Base-by-base conservation (phyloP, 2,797 vertebrate species). In the Eulemur albifrons region DNA sequence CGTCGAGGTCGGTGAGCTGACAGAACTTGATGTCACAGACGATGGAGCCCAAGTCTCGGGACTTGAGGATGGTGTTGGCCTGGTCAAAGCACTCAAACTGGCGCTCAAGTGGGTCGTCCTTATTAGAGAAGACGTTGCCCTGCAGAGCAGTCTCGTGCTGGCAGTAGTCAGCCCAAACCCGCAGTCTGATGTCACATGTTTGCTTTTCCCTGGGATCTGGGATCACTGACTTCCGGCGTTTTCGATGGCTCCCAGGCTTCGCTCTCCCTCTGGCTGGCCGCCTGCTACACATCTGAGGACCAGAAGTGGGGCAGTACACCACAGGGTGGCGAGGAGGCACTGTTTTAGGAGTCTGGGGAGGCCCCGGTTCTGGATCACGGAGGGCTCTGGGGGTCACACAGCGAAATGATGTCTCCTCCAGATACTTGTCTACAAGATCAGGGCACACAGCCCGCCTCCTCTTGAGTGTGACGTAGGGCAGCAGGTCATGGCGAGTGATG, bases 21-120 rank as follows among this genome's bases (percentile, higher is more conserved):
- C 99, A 99, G 98, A 99, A 99, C 94, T 99, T 99, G 98, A 99
- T 99, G 99, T 99, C 99, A 88, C 99, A 99, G 98, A 99, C 99
- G 98, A 99, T 99, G 98, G 99, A 99, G 97, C 99, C 99, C 97
- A 99, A 97, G 98, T 99, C 99, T 91, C 99, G 98, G 12, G 99
- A 99, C 84, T 99, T 99, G 52, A 99, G 98, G 98, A 99, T 99
- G 96, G 99, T 99, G 98, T 99, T 99, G 98, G 99, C 99, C 98
- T 99, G 99, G 99, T 99, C 99, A 98, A 99, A 99, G 84, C 99
- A 99, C 97, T 99, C 99, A 63, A 99, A 99, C 97, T 99, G 99
- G 5, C 99, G 99, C 98, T 99, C 99, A 88, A 99, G 98, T 0
- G 99, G 99, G 97, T 99, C 99, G 98, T 99, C 99, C 98, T 99